Evolutionary conservation across 35 echinoderm and acorn worm genomes (phyloP).

Genomic region (Strongylocentrotus purpuratus): DNA sequence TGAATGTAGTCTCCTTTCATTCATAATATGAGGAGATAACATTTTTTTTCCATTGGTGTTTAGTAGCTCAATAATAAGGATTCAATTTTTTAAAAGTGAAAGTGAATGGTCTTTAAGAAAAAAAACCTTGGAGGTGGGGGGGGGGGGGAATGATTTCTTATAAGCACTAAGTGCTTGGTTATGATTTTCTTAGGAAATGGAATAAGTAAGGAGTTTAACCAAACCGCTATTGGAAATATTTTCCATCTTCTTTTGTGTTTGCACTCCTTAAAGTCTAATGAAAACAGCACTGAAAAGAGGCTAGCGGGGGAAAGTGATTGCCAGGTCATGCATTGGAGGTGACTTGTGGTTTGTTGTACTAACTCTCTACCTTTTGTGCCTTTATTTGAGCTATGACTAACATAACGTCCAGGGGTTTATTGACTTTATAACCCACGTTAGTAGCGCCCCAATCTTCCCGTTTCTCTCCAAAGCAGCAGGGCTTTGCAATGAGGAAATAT

Average conservation of each 20-base stretch:
- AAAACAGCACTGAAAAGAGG: neutral
- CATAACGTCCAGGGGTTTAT: neutral
- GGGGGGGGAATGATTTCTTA: neutral
- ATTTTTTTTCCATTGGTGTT: no score
- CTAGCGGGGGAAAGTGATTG: neutral
- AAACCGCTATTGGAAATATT: neutral
- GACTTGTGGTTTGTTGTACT: neutral
- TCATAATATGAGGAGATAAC: no score
- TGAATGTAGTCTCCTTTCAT: no score
- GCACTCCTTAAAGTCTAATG: neutral
- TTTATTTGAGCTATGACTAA: constrained; percentile 18
- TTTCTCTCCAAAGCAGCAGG: neutral
- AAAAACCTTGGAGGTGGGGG: no score
- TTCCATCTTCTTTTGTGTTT: neutral
- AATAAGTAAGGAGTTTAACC: neutral
- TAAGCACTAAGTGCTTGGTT: neutral
- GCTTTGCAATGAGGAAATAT: neutral
- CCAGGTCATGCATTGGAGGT: neutral
- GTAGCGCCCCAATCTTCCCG: neutral
- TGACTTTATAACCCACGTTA: neutral
- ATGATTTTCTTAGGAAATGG: neutral
- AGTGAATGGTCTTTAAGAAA: no score
- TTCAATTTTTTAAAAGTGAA: no score
- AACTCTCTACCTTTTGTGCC: neutral
- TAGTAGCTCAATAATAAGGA: no score